Evolutionary conservation across 2,888 invertebrate species (phyloP), one percentile per base, ranked within the genome.

Genomic region (Nemoura dubitans): DNA sequence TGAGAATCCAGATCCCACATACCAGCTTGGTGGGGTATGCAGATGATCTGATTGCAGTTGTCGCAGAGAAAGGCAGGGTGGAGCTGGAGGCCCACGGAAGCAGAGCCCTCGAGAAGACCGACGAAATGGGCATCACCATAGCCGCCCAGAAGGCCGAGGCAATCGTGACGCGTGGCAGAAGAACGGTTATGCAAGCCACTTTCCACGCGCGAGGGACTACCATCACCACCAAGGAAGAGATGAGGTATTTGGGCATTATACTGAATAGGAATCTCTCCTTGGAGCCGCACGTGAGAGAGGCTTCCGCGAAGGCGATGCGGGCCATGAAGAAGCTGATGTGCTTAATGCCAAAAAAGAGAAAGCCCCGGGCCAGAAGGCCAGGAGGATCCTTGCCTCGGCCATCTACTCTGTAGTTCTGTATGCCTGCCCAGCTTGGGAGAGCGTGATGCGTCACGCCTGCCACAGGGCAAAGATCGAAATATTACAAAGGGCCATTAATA

Each of bases 381-480:
- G 76, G 21, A 21, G 76, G 25, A 76, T 76, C 76, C 25, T 76
- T 5, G 76, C 76, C 21, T 7, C n/a, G n/a, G 76, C 76, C 2
- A 21, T 76, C 3, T 76, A 76, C 76, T 76, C 76, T 5, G 76
- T 76, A 3, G 76, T 16, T 21, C 76, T 76, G 76, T 76, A 76
- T 76, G 76, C 6, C 76, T n/a, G 76, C 76, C 76, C 76, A 21
- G 76, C 76, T 5, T 76, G 76, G 76, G 76, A 76, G 21, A 76
- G 76, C 25, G 21, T 21, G 76, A 21, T 76, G 3, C 5, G 21
- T 5, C 76, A 25, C 76, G 5, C 76, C 25, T 25, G 76, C 76
- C 76, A 76, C 76, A 21, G 5, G 76, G 76, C 76, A 76, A 76
- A 76, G 21, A 5, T 76, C 7, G 25, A 21, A 16, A 76, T 7